A percentile compares a stretch with the other conserved stretches of the same genome.
Conservation (phyloP, 2,797 vertebrate genomes). For the Onychomys arenicola region DNA sequence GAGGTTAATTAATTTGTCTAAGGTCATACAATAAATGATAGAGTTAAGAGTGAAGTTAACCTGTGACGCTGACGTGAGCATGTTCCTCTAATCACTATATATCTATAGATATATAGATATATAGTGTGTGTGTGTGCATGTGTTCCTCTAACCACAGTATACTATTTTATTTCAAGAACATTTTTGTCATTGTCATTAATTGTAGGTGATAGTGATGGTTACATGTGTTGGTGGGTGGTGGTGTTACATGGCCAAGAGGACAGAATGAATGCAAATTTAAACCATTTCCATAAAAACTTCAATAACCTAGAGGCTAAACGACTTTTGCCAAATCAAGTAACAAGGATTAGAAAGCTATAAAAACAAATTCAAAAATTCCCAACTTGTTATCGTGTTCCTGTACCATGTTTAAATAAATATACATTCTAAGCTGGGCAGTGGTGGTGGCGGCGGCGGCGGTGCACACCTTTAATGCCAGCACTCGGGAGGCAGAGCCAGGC, state of each 20-base stretch:
- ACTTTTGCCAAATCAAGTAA: constrained; percentile 25
- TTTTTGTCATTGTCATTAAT: constrained; percentile 24
- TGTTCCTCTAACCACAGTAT: neutral
- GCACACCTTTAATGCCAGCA: no score
- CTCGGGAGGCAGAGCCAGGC: no score
- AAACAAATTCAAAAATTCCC: neutral
- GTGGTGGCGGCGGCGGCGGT: no score
- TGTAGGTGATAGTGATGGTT: no score
- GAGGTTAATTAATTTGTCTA: constrained; percentile 43
- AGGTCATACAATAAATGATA: constrained; percentile 14
- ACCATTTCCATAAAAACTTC: constrained; percentile 47
- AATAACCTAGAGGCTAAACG: neutral
- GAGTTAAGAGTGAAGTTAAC: neutral
- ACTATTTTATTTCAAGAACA: neutral
- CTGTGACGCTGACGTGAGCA: neutral
- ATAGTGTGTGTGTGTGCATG: no score
- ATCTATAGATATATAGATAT: no score
- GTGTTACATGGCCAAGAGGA: no score
- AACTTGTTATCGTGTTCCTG: neutral
- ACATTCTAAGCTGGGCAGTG: neutral
- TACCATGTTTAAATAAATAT: neutral
- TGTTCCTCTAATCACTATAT: neutral
- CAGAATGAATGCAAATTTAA: constrained; percentile 6
- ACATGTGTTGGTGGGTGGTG: no score
- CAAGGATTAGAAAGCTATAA: neutral